Evolutionary conservation across 2,797 vertebrate species (phyloP), one percentile per base, ranked within the genome.

Genomic region (Chaunax sp.): DNA sequence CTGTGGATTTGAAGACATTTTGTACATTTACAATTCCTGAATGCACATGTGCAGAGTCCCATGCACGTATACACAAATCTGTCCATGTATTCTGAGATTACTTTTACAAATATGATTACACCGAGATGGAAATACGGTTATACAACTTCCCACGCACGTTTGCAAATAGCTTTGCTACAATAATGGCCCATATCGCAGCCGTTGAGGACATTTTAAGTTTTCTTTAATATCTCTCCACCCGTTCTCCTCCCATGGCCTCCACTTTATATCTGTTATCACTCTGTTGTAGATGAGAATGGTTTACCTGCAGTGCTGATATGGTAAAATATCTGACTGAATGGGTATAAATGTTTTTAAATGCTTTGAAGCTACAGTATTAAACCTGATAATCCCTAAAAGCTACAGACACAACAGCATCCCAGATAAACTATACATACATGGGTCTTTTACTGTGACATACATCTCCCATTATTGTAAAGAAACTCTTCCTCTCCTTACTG

Each of bases 261-360:
- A 58, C 54, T 69, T 30, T 69, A 28, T 37, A 20, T 13, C 14
- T 22, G 13, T 46, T 65, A 65, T 54, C 14, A 6, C 73, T 58
- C 35, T 64, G 62, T 23, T 78, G 37, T 55, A 43, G 30, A 64
- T 26, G 13, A 60, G 8, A 40, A 25, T 64, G 50, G 73, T 73
- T 33, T 55, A 59, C 43, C 11, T 61, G n/a, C 7, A 5, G n/a
- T 43, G 47, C 22, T 50, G 52, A 67, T 68, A 61, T 58, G 54
- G 22, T 33, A 25, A 23, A 59, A 30, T 69, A 37, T 50, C 52
- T 58, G 71, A 64, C 54, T 81, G 69, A 78, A 63, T 46, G 80
- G 54, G 53, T 18, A 69, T 71, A 75, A 77, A 68, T 81, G 72
- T 77, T 54, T 53, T 9, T 76, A 62, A 72, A n/a, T 50, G 58